phyloP scores from a whole-genome alignment of 2,113 vertebrate species.

The Spheniscus mendiculus region DNA sequence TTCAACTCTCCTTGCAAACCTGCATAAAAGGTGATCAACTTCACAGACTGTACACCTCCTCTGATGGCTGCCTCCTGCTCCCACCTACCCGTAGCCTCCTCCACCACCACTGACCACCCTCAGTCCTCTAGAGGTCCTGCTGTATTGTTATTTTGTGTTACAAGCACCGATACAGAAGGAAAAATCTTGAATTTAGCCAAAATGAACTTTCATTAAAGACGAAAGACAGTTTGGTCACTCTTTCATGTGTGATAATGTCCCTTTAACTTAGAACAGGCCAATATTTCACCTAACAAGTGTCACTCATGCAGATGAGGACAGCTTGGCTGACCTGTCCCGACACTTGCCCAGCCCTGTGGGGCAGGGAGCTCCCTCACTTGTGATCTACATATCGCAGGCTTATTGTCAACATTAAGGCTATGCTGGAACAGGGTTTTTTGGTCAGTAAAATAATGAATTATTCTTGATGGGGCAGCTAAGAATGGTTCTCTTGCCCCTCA shows the following conservation, averaged over 20 bases:
- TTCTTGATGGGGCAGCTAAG: neutral
- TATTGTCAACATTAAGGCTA: neutral
- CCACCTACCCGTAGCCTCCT: rapidly evolving
- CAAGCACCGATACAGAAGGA: neutral
- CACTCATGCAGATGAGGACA: neutral
- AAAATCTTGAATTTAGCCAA: neutral
- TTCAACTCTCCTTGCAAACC: neutral
- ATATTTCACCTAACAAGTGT: neutral
- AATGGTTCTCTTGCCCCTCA: neutral
- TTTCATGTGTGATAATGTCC: neutral
- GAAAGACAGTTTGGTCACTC: neutral
- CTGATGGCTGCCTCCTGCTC: neutral
- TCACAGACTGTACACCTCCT: rapidly evolving
- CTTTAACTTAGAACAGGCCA: neutral
- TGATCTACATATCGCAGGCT: neutral
- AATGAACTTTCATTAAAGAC: neutral
- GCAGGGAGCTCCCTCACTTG: neutral
- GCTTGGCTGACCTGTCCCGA: neutral
- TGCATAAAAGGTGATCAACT: neutral
- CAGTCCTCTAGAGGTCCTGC: neutral
- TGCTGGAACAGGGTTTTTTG: neutral
- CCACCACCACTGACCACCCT: neutral
- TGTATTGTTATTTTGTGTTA: neutral
- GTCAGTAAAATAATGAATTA: neutral
- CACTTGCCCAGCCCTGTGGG: rapidly evolving